These are phyloP conservation scores for Julus scanicus DNA, from an alignment of 2,888 invertebrate species.

Conservation along the genomic window DNA sequence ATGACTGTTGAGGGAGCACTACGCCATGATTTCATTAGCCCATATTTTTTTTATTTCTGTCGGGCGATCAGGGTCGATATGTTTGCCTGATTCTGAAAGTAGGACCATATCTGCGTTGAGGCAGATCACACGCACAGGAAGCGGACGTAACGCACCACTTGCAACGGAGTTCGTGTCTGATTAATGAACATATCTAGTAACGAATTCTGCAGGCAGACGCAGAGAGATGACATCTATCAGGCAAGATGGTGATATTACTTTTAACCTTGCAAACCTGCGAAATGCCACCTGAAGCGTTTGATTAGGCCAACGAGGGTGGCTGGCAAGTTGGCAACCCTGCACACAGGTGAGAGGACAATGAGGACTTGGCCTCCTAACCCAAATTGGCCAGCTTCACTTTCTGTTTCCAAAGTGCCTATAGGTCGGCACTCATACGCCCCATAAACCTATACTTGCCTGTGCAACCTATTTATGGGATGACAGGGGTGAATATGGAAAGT, in stretches of 20 bases:
- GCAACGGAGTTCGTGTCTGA: no score
- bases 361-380: not conserved
- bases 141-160: no score
- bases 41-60: no score
- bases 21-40: no score
- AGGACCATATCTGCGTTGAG: no score
- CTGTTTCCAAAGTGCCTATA: not conserved
- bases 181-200: not conserved
- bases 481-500: not conserved
- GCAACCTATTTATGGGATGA: not conserved
- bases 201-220: no score
- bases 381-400: not conserved
- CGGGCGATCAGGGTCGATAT: no score
- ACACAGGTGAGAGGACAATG: conserved; percentile 22
- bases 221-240: not conserved
- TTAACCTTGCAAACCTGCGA: not conserved
- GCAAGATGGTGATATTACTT: not conserved
- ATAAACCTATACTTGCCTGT: not conserved
- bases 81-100: no score
- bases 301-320: not conserved
- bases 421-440: not conserved
- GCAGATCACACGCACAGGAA: no score
- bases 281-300: not conserved
- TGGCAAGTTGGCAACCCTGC: not conserved
- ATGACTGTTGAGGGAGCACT: no score